phyloP scores from a whole-genome alignment of 2,113 vertebrate species.

The Grammomys dolichurus region DNA sequence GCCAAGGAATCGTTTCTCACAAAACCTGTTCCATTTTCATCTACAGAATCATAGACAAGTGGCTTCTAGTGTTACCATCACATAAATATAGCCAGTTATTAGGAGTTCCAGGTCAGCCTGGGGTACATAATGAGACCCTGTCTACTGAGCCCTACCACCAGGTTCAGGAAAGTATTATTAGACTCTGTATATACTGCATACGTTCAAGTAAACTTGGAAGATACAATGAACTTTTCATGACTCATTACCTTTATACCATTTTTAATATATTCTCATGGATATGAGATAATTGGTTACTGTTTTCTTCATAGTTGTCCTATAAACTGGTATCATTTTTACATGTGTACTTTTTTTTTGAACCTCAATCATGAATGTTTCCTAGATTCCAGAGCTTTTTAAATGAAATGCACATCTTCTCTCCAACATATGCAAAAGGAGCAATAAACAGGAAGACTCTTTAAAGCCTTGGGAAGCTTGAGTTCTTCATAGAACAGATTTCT shows the following conservation, averaged over 20 bases:
- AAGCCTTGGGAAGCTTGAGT: neutral
- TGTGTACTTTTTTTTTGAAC: too few species aligned
- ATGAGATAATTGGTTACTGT: neutral
- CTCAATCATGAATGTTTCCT: neutral
- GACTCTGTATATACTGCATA: neutral
- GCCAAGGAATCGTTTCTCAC: neutral
- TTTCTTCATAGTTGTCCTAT: neutral
- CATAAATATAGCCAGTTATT: neutral
- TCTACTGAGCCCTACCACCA: neutral
- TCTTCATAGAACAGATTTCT: slow-evolving; percentile 12
- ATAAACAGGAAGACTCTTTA: neutral
- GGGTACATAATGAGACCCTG: neutral
- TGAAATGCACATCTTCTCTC: neutral
- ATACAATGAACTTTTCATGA: neutral
- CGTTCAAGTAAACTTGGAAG: neutral
- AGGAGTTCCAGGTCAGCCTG: neutral
- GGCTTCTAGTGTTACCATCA: neutral
- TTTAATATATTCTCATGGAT: neutral
- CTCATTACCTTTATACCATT: neutral
- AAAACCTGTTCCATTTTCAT: neutral
- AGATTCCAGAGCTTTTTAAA: neutral
- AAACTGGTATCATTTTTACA: neutral
- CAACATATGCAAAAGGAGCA: neutral
- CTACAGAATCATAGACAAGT: neutral
- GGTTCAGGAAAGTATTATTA: neutral